These are phyloP conservation scores for Drosophila algonquin DNA, from an alignment of 2,888 invertebrate genomes.

Conservation along the genomic window DNA sequence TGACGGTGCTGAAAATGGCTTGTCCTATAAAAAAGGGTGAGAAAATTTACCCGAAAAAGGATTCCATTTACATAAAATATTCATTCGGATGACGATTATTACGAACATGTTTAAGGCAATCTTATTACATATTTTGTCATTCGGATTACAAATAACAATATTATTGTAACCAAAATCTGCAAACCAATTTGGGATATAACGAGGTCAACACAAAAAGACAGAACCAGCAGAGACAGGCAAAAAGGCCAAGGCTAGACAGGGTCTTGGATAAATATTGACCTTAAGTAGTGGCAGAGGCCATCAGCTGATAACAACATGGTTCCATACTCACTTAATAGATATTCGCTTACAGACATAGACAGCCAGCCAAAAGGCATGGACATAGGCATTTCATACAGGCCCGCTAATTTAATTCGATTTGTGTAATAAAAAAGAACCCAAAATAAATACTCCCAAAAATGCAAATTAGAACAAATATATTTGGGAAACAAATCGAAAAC, in stretches of 20 bases:
- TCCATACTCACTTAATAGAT: constrained; percentile 31
- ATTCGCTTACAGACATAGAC: constrained; percentile 28
- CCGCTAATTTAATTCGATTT: constrained; percentile 41
- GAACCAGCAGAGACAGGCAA: not conserved
- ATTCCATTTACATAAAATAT: constrained; percentile 30
- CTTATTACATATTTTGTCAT: not conserved
- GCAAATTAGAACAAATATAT: constrained; percentile 57
- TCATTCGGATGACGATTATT: constrained; percentile 28
- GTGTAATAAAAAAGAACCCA: constrained; percentile 17
- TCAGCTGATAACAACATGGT: not conserved
- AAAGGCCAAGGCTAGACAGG: constrained; percentile 8
- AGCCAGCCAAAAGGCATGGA: not conserved
- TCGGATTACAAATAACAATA: constrained; percentile 12
- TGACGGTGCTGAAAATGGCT: constrained; percentile 15
- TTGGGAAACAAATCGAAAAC: constrained; percentile 22
- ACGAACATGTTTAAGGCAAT: constrained; percentile 5
- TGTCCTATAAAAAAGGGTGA: not conserved
- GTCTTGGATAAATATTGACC: constrained; percentile 36
- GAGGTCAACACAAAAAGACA: not conserved
- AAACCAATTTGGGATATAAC: not conserved
- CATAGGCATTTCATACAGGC: not conserved
- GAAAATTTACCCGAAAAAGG: not conserved
- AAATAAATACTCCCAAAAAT: constrained; percentile 49
- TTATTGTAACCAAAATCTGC: constrained; percentile 14
- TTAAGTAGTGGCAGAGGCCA: constrained; percentile 18